Evolutionary conservation across 1,140 invertebrate genomes (phyloP).

Genomic region (Choristoneura fumiferana): DNA sequence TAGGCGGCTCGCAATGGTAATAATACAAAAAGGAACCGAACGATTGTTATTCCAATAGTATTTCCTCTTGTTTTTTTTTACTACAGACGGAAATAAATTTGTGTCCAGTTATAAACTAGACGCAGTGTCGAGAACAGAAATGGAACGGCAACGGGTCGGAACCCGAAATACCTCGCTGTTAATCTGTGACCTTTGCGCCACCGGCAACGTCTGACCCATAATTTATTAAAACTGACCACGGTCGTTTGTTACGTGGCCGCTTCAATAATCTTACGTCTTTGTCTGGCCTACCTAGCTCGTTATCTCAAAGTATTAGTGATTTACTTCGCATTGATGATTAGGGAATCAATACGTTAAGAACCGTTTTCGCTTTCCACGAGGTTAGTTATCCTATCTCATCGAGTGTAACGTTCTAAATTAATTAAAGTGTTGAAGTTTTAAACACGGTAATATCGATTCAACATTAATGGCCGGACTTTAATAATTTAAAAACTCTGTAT

Average conservation of each 20-base stretch:
- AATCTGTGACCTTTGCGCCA: conserved; percentile 62
- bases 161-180: conserved; percentile 58
- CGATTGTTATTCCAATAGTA: no score
- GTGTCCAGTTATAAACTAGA: conserved; percentile 27
- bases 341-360: no score
- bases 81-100: conserved; percentile 22
- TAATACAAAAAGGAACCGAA: no score
- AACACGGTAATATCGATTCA: no score
- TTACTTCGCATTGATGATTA: not conserved
- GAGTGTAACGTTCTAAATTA: no score
- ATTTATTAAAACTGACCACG: conserved; percentile 49
- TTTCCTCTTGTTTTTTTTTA: no score
- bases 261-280: conserved; percentile 13
- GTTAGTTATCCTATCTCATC: no score
- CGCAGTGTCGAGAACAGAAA: conserved; percentile 37
- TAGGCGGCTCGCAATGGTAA: no score
- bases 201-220: conserved; percentile 41
- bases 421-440: no score
- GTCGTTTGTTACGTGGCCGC: conserved; percentile 27
- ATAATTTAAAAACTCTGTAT: no score
- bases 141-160: conserved; percentile 50
- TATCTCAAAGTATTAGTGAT: not conserved
- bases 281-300: not conserved
- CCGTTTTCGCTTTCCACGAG: no score
- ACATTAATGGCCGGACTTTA: no score